Base-by-base conservation (phyloP, 1,140 invertebrate species). In the Drosophila ercepeae region DNA sequence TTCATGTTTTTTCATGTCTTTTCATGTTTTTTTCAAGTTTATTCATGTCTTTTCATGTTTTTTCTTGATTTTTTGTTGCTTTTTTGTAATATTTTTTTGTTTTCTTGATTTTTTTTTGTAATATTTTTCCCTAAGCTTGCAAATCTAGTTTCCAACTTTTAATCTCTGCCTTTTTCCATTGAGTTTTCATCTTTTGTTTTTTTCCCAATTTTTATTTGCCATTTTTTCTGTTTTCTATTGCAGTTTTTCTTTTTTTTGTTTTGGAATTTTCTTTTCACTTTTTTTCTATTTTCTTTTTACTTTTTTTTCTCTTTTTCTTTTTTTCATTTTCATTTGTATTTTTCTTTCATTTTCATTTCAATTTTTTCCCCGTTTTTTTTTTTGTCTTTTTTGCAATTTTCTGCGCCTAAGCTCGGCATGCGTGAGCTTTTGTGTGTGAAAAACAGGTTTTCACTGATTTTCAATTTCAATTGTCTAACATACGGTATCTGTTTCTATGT, bases 371-470 rank as follows among this genome's bases (percentile, higher is more conserved):
- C 13, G 14, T 53, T 32, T 39, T 53, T 9, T 11, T 21, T 32
- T 34, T 36, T 49, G 14, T 32, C 57, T 50, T 36, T 42, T 57
- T 50, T 58, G 63, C 39, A 69, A 71, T 71, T 69, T 71, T 71
- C 41, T 50, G 27, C 16, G 49, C 48, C 52, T 50, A 48, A 49
- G 54, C 50, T 36, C 27, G 36, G 59, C 65, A 53, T 82, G 78
- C 53, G 78, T 77, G 78, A 63, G 68, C 68, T 68, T 74, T 59
- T 78, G 70, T 78, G 59, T 79, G 65, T 75, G 79, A 86, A 75
- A 75, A 84, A 86, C 79, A 63, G 81, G 81, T 79, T 84, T 32
- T 84, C 71, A 86, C 79, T 79, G 79, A 84, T 84, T 84, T 86
- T 84, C 65, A 84, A 86, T 84, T 84, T 84, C 79, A 84, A 84